Evolutionary conservation across 2,797 vertebrate species (phyloP), one percentile per base, ranked within the genome.

Genomic region (Acipenser ruthenus): DNA sequence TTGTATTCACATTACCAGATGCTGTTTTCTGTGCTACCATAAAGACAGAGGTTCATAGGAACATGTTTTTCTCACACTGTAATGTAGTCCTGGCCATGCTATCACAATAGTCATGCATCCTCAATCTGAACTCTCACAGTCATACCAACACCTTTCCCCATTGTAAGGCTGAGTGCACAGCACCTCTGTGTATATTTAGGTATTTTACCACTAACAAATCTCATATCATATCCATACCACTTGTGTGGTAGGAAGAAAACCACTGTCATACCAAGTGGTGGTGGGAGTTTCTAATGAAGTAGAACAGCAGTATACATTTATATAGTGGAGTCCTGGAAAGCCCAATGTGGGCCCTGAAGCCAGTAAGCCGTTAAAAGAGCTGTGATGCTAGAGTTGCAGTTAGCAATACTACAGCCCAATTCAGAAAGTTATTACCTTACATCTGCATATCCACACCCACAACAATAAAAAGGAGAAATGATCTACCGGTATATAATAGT

Each of bases 281-380:
- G 49, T 60, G 69, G 65, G 23, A 68, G 62, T 63, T 62, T 63
- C 65, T 62, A 64, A 68, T 72, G 68, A 73, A 75, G 65, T 68
- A 58, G 60, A 6, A 12, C 11, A 50, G 47, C 15, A 18, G 53
- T 63, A 68, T 37, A 37, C 23, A 3, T 65, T 66, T 58, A 55
- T 7, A 49, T 8, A 12, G 10, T 50, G 50, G 11, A 15, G 49
- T 7, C 15, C 59, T 49, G 37, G 67, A 53, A 48, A 55, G 60
- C 67, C 10, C 49, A 49, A 58, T 6, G 50, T 51, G 6, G 50
- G 48, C 2, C 62, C 4, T 50, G 49, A 15, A 10, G 11, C n/a
- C 8, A 37, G 23, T 37, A 4, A 37, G 23, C 23, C 2, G 4
- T 37, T 3, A 3, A 37, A 37, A 37, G 23, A 37, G 23, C 2